Evolutionary conservation across 2,113 vertebrate genomes (phyloP), one percentile per base, ranked within the genome.

Genomic region (Chlamydotis undulata): DNA sequence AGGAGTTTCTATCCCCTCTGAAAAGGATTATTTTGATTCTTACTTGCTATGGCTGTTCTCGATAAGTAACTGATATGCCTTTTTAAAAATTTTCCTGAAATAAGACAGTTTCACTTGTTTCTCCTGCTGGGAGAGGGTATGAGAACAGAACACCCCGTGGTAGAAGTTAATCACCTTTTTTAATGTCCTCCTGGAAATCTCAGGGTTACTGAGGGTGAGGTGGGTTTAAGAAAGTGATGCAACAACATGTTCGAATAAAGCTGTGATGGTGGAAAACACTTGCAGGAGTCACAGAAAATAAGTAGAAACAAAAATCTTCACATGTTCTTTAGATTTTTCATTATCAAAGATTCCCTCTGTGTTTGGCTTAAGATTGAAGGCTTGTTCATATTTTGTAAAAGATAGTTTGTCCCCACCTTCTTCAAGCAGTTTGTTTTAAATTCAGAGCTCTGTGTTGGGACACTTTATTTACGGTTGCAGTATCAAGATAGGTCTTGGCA

Each of bases 371-470:
- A 70, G 45, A 82, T 5, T 64, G 76, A 67, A 87, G 39, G 7
- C 21, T 89, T 59, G 26, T 45, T 83, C 64, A 14, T 59, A 15
- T 80, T 89, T 87, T 31, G 47, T 15, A 55, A 78, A 69, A 87
- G 76, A 79, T 18, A 68, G 25, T 84, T 94, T 91, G 45, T 73
- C 45, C 18, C 61, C 65, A 76, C 18, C 37, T 95, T 89, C 50
- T 91, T 85, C 81, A 91, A 87, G 59, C 25, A 61, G 91, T 84
- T 94, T 94, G 59, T 94, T 96, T 95, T 89, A 83, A 84, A 89
- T 70, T 82, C 74, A 89, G 81, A 92, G 23, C 35, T 94, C 45
- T 56, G 67, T 49, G 55, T 63, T 43, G 37, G 47, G 63, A 84
- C 31, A 28, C 45, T 92, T 89, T 61, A 95, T 96, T 93, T 94